These are phyloP conservation scores for Prunella strophiata DNA, from an alignment of 2,797 vertebrate genomes.

Conservation along the genomic window DNA sequence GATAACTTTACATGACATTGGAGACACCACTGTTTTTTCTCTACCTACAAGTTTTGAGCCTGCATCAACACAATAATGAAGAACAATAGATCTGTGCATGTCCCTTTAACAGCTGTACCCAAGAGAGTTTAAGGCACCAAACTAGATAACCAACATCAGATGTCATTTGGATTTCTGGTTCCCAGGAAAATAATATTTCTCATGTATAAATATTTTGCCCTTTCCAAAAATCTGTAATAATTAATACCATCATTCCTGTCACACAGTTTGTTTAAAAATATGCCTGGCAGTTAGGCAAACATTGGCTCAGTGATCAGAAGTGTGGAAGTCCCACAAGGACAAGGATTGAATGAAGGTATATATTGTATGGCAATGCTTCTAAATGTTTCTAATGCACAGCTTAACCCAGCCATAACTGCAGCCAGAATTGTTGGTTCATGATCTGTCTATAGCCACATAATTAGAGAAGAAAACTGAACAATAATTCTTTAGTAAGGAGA, in stretches of 20 bases:
- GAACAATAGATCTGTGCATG: background rate
- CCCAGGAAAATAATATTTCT: background rate
- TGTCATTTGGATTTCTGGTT: background rate
- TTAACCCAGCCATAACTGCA: conserved; percentile 82
- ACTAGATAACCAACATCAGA: background rate
- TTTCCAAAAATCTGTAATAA: conserved; percentile 45
- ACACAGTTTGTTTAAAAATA: conserved; percentile 63
- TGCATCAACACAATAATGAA: background rate
- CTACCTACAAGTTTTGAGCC: background rate
- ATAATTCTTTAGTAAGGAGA: conserved; percentile 75
- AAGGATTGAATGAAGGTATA: conserved; percentile 22
- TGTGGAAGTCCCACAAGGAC: conserved; percentile 26
- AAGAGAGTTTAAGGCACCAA: background rate
- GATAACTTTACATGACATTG: background rate
- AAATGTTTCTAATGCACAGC: conserved; percentile 70
- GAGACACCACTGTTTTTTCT: background rate
- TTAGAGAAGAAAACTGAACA: conserved; percentile 82
- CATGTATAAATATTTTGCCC: background rate
- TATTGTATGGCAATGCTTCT: conserved; percentile 28
- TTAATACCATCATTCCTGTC: conserved; percentile 59
- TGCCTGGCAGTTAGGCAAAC: conserved; percentile 65
- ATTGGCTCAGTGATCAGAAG: conserved; percentile 52
- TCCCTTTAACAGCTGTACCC: background rate
- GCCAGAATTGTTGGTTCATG: conserved; percentile 47
- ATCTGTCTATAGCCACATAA: conserved; percentile 78